Conservation (phyloP, 1,140 invertebrate genomes). For the Palaemon carinicauda region DNA sequence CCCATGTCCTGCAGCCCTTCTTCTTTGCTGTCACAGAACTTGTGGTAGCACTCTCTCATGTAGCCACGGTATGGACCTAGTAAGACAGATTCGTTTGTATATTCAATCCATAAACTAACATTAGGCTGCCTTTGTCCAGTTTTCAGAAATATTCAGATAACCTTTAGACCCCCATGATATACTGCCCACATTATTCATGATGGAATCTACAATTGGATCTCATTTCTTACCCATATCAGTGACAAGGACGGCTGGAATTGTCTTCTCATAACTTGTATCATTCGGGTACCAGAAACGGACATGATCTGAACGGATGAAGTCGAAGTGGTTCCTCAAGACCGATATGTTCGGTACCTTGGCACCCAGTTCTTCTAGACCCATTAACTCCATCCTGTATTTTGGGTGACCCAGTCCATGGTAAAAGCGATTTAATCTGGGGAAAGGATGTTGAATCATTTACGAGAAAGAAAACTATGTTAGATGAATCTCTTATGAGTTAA, state of each 20-base stretch:
- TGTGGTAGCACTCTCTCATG: constrained; percentile 66
- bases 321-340: constrained; percentile 59
- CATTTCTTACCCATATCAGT: constrained; percentile 64
- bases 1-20: constrained; percentile 12
- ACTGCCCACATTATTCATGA: not conserved
- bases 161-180: not conserved
- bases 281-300: constrained; percentile 63
- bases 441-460: not conserved
- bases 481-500: too few relatives aligned
- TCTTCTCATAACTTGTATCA: constrained; percentile 39
- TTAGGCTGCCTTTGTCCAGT: too few relatives aligned
- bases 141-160: not conserved
- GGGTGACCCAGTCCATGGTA: constrained; percentile 30
- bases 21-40: constrained; percentile 62
- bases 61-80: constrained; percentile 65
- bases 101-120: too few relatives aligned
- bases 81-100: not conserved
- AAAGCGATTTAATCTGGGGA: constrained; percentile 14
- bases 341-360: constrained; percentile 37
- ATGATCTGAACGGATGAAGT: constrained; percentile 63
- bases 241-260: constrained; percentile 64
- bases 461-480: too few relatives aligned
- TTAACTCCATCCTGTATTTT: constrained; percentile 41
- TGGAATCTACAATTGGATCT: not conserved
- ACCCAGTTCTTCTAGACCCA: constrained; percentile 57